Conservation (phyloP, 1,140 invertebrate species). For the Trachymyrmex septentrionalis region DNA sequence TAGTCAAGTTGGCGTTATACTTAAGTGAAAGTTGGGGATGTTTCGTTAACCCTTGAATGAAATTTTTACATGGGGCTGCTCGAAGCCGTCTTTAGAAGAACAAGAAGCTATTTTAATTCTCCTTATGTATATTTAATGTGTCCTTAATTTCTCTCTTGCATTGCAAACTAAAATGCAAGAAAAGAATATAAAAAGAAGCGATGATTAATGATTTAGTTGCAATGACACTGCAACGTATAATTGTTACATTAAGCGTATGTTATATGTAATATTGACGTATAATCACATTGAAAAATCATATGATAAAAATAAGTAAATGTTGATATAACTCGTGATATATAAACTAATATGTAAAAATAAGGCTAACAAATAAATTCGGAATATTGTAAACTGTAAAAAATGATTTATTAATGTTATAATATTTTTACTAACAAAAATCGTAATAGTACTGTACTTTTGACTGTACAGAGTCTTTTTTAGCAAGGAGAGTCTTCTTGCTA, state of each 20-base stretch:
- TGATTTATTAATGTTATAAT: too few relatives aligned
- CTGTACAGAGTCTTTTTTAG: too few relatives aligned
- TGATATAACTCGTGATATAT: too few relatives aligned
- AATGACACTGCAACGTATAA: neutral
- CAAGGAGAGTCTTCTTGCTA: too few relatives aligned
- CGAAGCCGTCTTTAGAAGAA: neutral
- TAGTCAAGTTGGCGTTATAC: slow-evolving; percentile 43
- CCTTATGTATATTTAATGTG: slow-evolving; percentile 7
- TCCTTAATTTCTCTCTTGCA: neutral
- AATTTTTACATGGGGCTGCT: slow-evolving; percentile 40
- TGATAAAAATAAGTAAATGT: too few relatives aligned
- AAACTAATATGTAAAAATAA: too few relatives aligned
- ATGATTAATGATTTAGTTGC: neutral
- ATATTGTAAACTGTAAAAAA: too few relatives aligned
- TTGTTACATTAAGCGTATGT: neutral
- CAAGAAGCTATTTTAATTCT: slow-evolving; percentile 14
- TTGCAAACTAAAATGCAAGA: slow-evolving; percentile 1
- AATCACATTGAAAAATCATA: neutral
- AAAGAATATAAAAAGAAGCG: neutral
- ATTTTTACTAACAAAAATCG: too few relatives aligned
- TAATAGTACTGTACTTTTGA: too few relatives aligned
- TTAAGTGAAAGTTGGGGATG: slow-evolving; percentile 39
- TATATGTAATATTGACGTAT: neutral
- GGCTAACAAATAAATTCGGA: too few relatives aligned
- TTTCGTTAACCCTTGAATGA: slow-evolving; percentile 50